Evolutionary conservation across 2,888 invertebrate genomes (phyloP), one percentile per base, ranked within the genome.

Genomic region (Esperia sulphurella): DNA sequence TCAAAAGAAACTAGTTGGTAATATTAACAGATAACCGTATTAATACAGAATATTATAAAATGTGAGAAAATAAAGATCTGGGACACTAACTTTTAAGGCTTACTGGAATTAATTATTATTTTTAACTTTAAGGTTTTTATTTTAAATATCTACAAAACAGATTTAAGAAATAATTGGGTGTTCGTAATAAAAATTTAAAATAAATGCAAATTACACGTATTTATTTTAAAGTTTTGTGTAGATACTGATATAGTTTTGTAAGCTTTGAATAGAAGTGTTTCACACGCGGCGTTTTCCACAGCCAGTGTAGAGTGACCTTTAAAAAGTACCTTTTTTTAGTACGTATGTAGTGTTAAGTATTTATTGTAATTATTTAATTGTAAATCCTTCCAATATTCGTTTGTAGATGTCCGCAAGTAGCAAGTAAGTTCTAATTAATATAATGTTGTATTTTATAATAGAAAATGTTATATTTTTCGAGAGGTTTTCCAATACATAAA

Each of bases 261-360:
- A 35, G n/a, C 9, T 35, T 35, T 9, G 35, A 6, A 41, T 33
- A 43, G 35, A 0, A 45, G 64, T 72, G 82, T 83, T 84, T 83
- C 75, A 61, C 74, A 59, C 77, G 76, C 76, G 55, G 77, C 83
- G 81, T 83, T 75, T 81, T 70, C 64, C 71, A 68, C 75, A 59
- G 48, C 57, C 53, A 35, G 75, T 75, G 74, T 74, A 62, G 61
- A 66, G 77, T 75, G 74, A 79, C 75, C 73, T 77, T 77, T 78
- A 79, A 78, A 81, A 86, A 78, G 88, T 89, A 89, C 89, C 89
- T 89, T 88, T 87, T 82, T 66, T 65, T 78, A 79, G 75, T 62
- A 64, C 68, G 68, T n/a, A 10, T 66, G 58, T 82, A 84, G 79
- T 38, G 35, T 49, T 88, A 88, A 88, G 88, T 89, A 89, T 89